These are phyloP conservation scores for Triops longicaudatus DNA, from an alignment of 1,140 invertebrate genomes.

Conservation along the genomic window DNA sequence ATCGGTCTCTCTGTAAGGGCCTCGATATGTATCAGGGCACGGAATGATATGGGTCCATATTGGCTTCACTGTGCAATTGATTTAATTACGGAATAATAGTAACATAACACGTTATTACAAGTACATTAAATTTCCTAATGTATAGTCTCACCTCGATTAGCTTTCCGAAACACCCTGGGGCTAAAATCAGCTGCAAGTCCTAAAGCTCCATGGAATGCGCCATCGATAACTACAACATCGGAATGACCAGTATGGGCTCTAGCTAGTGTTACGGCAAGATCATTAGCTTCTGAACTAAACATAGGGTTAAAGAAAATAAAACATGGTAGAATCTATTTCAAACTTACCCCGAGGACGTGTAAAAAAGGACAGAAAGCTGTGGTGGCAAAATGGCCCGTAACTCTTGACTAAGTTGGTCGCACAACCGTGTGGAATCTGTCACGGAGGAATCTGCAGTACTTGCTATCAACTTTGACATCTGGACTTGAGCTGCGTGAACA, in stretches of 20 bases:
- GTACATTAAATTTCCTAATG: neutral
- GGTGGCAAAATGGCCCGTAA: constrained; percentile 46
- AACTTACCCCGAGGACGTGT: constrained; percentile 52
- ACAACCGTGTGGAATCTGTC: constrained; percentile 46
- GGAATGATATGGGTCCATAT: constrained; percentile 53
- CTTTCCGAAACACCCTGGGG: constrained; percentile 48
- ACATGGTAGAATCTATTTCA: neutral
- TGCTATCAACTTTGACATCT: constrained; percentile 39
- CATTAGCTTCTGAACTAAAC: constrained; percentile 54
- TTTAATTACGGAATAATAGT: neutral
- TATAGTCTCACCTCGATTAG: constrained; percentile 35
- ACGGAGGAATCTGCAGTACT: constrained; percentile 35
- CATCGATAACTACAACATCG: constrained; percentile 52
- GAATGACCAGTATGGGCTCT: constrained; percentile 45
- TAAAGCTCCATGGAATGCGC: constrained; percentile 55
- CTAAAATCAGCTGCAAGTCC: constrained; percentile 48
- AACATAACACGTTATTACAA: neutral
- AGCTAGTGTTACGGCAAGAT: constrained; percentile 52
- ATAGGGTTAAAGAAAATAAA: neutral
- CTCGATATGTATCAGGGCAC: constrained; percentile 51
- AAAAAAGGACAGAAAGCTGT: constrained; percentile 47
- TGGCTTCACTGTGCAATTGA: constrained; percentile 32
- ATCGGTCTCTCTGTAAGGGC: constrained; percentile 42
- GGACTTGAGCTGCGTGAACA: constrained; percentile 42
- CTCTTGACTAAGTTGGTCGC: constrained; percentile 47